These are phyloP conservation scores for Drosophila anomelani DNA, from an alignment of 2,888 invertebrate genomes.

Conservation along the genomic window DNA sequence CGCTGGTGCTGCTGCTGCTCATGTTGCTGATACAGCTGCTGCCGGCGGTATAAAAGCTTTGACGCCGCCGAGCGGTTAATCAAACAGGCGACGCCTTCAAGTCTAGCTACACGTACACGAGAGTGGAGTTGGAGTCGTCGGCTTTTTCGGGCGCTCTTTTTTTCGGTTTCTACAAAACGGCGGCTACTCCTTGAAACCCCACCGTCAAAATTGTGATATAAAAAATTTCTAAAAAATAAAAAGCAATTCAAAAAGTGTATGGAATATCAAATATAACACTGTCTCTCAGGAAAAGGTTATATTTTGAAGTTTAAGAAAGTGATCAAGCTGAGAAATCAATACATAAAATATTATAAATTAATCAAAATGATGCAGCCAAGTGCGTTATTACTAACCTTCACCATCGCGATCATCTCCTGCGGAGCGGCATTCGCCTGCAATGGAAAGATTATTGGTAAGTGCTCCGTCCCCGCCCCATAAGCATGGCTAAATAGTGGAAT, in stretches of 20 bases:
- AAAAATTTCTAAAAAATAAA: conserved; percentile 43
- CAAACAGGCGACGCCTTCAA: conserved; percentile 85
- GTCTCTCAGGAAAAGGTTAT: conserved; percentile 73
- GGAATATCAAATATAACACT: conserved; percentile 59
- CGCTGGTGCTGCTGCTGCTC: conserved; percentile 24
- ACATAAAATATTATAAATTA: conserved; percentile 36
- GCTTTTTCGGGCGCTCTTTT: conserved; percentile 66
- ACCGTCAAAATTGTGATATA: conserved; percentile 52
- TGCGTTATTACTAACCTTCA: conserved; percentile 60
- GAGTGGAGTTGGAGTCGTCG: conserved; percentile 83
- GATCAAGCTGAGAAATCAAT: conserved; percentile 16
- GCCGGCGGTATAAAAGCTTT: conserved; percentile 82
- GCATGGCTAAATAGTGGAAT: conserved; percentile 54
- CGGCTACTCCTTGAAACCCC: conserved; percentile 34
- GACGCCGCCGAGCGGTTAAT: conserved; percentile 79
- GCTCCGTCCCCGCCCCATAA: neutral
- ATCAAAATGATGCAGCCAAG: conserved; percentile 66
- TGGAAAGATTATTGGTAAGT: conserved; percentile 82
- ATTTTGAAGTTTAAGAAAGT: conserved; percentile 41
- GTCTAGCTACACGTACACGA: conserved; percentile 84
- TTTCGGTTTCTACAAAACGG: conserved; percentile 61
- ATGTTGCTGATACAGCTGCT: conserved; percentile 14
- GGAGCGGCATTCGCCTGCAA: conserved; percentile 80
- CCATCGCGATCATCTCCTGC: conserved; percentile 72
- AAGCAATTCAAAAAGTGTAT: conserved; percentile 53